Percentiles rank a stretch among this genome's conserved stretches.
Evolutionary conservation across 2,888 invertebrate genomes (phyloP).

Genomic region (Linnaemya tessellans): DNA sequence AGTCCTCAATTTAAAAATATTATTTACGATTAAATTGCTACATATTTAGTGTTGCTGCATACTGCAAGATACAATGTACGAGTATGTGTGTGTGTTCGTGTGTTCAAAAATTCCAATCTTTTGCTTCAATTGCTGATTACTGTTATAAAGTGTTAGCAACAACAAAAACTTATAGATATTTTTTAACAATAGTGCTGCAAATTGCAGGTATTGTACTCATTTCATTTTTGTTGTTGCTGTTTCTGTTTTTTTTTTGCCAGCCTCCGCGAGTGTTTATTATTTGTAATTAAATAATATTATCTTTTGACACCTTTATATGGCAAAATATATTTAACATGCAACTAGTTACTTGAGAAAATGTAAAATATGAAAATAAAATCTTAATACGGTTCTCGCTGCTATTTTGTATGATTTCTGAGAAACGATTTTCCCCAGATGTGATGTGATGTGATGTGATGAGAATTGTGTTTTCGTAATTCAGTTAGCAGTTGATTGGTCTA

Average conservation of each 20-base stretch:
- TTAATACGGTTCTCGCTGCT: slow-evolving; percentile 33
- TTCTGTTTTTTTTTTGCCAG: neutral
- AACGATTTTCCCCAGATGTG: slow-evolving; percentile 30
- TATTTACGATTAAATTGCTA: slow-evolving; percentile 9
- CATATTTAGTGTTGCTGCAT: slow-evolving; percentile 24
- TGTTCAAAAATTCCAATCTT: neutral
- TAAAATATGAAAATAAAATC: slow-evolving; percentile 44
- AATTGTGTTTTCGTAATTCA: slow-evolving; percentile 31
- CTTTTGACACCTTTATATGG: slow-evolving; percentile 67
- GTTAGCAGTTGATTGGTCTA: slow-evolving; percentile 32
- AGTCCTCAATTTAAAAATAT: slow-evolving; percentile 10
- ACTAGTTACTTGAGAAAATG: slow-evolving; percentile 45
- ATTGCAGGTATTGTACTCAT: slow-evolving; percentile 25
- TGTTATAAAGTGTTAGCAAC: slow-evolving; percentile 58
- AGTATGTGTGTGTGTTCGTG: neutral
- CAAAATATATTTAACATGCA: slow-evolving; percentile 47
- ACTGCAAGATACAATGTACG: slow-evolving; percentile 2
- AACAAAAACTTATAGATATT: slow-evolving; percentile 14
- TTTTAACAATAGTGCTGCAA: slow-evolving; percentile 41
- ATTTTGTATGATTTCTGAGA: slow-evolving; percentile 56
- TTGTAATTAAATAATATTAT: slow-evolving; percentile 68
- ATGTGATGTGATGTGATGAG: slow-evolving; percentile 15
- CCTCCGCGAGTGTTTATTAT: slow-evolving; percentile 49
- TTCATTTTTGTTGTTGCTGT: neutral
- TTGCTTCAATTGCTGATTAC: slow-evolving; percentile 45